Conservation (phyloP, 2,797 vertebrate species). For the Salarias fasciatus region DNA sequence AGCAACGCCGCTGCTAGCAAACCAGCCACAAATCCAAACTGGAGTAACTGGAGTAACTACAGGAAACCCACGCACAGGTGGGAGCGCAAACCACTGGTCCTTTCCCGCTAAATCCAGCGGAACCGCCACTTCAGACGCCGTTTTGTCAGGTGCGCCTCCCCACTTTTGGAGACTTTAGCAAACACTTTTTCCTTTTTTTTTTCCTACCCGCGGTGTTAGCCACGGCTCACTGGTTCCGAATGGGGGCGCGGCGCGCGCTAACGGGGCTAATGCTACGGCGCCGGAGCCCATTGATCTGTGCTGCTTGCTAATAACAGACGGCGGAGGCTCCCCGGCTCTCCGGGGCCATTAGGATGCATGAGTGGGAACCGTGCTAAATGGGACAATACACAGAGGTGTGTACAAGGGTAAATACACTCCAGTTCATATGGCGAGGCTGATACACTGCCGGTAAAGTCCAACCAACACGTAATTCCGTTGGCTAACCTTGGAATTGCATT, state of each 20-base stretch:
- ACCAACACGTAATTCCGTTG: constrained; percentile 52
- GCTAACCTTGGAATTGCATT: constrained; percentile 68
- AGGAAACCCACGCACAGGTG: too few relatives aligned
- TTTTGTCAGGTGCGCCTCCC: constrained; percentile 57
- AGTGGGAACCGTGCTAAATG: constrained; percentile 66
- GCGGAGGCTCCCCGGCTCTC: constrained; percentile 59
- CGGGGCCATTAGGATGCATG: constrained; percentile 75
- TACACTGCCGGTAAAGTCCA: constrained; percentile 43
- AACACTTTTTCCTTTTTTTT: constrained; percentile 59
- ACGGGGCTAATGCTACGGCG: constrained; percentile 59
- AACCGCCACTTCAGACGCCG: too few relatives aligned
- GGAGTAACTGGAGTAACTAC: too few relatives aligned
- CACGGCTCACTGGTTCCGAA: constrained; percentile 72
- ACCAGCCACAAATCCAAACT: too few relatives aligned
- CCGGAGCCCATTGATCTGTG: constrained; percentile 78
- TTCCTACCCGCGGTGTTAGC: constrained; percentile 69
- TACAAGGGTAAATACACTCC: constrained; percentile 69
- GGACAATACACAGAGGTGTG: constrained; percentile 71
- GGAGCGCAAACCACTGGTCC: too few relatives aligned
- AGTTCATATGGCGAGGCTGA: constrained; percentile 53
- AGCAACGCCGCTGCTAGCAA: too few relatives aligned
- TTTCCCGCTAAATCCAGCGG: too few relatives aligned
- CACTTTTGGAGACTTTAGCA: constrained; percentile 63
- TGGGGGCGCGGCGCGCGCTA: constrained; percentile 48
- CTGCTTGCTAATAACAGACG: constrained; percentile 69